Evolutionary conservation across 2,888 invertebrate genomes (phyloP).

Genomic region (Sinopyrophorus schimmeli): DNA sequence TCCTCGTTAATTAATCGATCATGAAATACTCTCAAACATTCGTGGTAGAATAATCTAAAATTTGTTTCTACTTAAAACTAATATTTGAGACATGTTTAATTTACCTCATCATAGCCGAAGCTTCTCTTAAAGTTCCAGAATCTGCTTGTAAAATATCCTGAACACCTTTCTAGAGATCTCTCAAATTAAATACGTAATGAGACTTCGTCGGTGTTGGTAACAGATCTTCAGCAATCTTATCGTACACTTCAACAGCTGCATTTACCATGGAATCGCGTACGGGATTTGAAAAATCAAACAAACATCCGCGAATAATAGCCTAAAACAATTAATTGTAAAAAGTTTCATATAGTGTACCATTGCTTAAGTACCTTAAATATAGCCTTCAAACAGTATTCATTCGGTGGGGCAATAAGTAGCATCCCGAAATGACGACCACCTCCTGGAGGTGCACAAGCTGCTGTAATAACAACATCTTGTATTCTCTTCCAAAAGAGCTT

Average conservation of each 20-base stretch:
- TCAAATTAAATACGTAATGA: conserved; percentile 90
- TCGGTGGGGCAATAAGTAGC: conserved; percentile 81
- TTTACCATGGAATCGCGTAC: conserved; percentile 75
- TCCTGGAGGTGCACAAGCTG: conserved; percentile 88
- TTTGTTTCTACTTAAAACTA: too few species aligned
- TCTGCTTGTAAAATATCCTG: conserved; percentile 89
- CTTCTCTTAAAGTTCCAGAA: conserved; percentile 65
- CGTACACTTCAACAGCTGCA: conserved; percentile 83
- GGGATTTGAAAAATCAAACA: conserved; percentile 74
- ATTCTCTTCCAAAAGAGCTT: conserved; percentile 88
- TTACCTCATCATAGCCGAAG: conserved; percentile 70
- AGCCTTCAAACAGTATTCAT: conserved; percentile 71
- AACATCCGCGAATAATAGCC: conserved; percentile 74
- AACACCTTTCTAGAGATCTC: conserved; percentile 87
- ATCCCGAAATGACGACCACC: conserved; percentile 91
- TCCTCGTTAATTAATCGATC: too few species aligned
- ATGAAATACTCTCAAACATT: too few species aligned
- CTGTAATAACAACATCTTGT: conserved; percentile 77
- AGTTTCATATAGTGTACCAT: too few species aligned
- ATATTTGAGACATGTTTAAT: too few species aligned
- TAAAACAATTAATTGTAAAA: too few species aligned
- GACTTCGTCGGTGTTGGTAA: conserved; percentile 90
- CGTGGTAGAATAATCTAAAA: too few species aligned
- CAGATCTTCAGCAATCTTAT: conserved; percentile 75
- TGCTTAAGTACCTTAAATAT: conserved; percentile 70